Evolutionary conservation across 2,797 vertebrate genomes (phyloP).

Genomic region (Vespertilio murinus): DNA sequence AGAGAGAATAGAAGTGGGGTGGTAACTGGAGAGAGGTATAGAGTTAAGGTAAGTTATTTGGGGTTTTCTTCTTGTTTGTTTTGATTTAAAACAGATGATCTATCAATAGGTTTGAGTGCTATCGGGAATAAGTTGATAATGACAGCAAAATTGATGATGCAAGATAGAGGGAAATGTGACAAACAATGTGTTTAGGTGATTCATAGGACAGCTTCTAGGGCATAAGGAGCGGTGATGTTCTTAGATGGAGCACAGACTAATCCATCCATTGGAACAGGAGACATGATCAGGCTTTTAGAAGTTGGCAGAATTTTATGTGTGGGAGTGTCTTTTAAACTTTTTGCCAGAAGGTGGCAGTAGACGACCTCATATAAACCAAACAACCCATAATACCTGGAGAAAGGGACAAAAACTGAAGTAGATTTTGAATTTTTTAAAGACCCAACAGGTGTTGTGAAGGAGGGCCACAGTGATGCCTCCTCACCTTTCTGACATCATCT

Average conservation of each 20-base stretch:
- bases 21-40: not conserved
- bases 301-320: not conserved
- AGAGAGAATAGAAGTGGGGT: not conserved
- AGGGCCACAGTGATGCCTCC: not conserved
- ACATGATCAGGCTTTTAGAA: not conserved
- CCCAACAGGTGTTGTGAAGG: not conserved
- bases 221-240: not conserved
- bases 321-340: not conserved
- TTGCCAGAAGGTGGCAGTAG: slow-evolving; percentile 68
- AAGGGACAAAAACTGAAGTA: not conserved
- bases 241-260: not conserved
- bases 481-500: not conserved
- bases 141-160: not conserved
- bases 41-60: not conserved
- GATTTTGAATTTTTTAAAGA: not conserved
- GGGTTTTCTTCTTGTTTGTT: not conserved
- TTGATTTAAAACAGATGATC: not conserved
- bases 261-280: not conserved
- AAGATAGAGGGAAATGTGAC: not conserved
- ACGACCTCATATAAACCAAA: not conserved
- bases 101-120: not conserved
- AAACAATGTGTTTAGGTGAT: not conserved
- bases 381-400: not conserved
- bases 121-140: not conserved
- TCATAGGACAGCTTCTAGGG: not conserved